Base-by-base conservation (phyloP, 1,140 invertebrate genomes). In the Formica selysi region DNA sequence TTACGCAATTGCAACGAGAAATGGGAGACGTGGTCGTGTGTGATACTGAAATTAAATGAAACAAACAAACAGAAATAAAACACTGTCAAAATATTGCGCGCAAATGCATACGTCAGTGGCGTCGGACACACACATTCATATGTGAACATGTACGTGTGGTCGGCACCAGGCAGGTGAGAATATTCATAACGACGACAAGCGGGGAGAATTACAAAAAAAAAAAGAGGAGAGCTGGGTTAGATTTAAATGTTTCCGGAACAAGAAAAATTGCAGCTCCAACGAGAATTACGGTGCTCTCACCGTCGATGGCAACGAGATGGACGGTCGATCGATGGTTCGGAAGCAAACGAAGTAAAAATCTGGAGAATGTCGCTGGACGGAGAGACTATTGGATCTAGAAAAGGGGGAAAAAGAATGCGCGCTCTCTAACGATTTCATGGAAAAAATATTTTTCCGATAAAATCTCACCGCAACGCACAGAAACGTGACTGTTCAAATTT, bases 201-300 rank as follows among this genome's bases (percentile, higher is more conserved):
- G 79, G 51, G 22, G 57, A 62, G 79, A 48, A 65, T 73, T 80
- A 73, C 76, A 86, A 76, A 76, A 76, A 62, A 61, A 62, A 62
- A 62, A 62, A 71, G 6, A 51, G 16, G 19, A 51, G 48, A 76
- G 44, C 36, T 61, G 70, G 59, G 65, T 57, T 64, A 87, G 57
- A 88, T 91, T 93, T 90, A 93, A 91, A 92, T 87, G 89, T 87
- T 92, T 89, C 88, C 89, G 85, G 86, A 61, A 51, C 71, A 48
- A 79, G 74, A 74, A 83, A 90, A 87, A 87, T 86, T 90, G 89
- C 86, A 86, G 74, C 87, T 74, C 70, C 73, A 81, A 83, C 79
- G 85, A 78, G 85, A 91, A 88, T 91, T 90, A 91, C 76, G 76
- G 51, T 51, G 38, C n/a, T 64, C 44, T 36, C 38, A 5, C 5